Conservation (phyloP, 2,113 vertebrate genomes). For the Ginglymostoma cirratum region DNA sequence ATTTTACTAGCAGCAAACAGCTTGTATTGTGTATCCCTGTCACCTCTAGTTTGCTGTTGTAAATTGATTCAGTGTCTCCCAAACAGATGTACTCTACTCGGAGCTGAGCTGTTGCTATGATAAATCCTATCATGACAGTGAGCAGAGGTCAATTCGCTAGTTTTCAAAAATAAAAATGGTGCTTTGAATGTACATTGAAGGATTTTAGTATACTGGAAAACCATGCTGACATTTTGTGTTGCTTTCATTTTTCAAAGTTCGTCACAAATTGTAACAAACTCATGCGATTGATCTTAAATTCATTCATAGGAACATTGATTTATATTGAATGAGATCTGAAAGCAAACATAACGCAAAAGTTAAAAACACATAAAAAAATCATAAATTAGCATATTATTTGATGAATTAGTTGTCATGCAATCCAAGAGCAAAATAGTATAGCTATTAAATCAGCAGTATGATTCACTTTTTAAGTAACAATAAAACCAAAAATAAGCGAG, state of each 20-base stretch:
- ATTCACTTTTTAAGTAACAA: not conserved
- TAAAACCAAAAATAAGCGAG: not conserved
- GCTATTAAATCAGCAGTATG: not conserved
- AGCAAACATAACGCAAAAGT: not conserved
- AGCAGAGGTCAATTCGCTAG: not conserved
- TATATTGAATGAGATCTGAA: not conserved
- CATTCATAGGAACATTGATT: not conserved
- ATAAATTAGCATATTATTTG: not conserved
- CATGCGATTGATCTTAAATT: not conserved
- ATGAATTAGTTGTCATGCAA: not conserved
- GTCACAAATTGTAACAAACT: not conserved
- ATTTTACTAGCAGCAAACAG: not conserved
- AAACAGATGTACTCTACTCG: not conserved
- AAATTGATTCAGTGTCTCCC: not conserved
- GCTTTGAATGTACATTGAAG: not conserved
- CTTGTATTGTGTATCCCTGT: not conserved
- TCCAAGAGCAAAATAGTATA: not conserved
- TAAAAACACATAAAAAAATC: not conserved
- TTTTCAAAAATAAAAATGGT: not conserved
- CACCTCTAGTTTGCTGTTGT: not conserved
- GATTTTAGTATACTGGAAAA: not conserved
- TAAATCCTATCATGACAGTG: not conserved
- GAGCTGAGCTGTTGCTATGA: not conserved
- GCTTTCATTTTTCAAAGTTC: not conserved
- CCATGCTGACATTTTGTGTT: not conserved